A percentile compares a stretch with the other conserved stretches of the same genome.
Conservation (phyloP, 2,113 vertebrate species). For the Clarias gariepinus region DNA sequence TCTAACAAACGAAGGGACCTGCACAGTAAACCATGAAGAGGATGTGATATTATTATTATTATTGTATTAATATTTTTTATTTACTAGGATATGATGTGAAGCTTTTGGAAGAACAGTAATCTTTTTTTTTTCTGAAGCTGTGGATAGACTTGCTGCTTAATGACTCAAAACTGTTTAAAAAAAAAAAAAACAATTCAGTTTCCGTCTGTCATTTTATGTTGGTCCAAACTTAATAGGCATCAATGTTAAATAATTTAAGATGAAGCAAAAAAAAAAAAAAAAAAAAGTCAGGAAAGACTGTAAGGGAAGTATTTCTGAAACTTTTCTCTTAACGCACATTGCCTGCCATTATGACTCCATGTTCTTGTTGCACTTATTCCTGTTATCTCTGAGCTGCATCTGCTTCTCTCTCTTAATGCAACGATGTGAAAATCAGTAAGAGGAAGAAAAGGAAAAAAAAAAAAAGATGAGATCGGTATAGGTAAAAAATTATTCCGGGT, state of each 20-base stretch:
- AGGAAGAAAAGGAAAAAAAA: not conserved
- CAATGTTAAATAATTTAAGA: not conserved
- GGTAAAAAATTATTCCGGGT: not conserved
- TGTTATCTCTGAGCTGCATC: constrained; percentile 3
- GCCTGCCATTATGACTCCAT: not conserved
- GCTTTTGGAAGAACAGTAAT: constrained; percentile 5
- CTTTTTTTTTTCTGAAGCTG: not conserved
- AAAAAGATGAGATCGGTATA: not conserved
- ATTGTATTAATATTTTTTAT: not conserved
- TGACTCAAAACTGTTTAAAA: constrained; percentile 19
- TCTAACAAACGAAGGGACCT: not conserved
- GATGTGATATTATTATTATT: not conserved
- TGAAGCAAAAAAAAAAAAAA: no score
- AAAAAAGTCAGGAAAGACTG: not conserved
- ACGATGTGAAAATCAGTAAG: constrained; percentile 11
- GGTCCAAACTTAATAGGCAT: not conserved
- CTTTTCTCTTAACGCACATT: not conserved
- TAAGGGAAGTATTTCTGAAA: constrained; percentile 16
- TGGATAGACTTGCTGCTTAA: constrained; percentile 21
- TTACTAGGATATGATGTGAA: constrained; percentile 3
- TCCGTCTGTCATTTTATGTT: not conserved
- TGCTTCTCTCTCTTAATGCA: not conserved
- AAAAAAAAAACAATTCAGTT: not conserved
- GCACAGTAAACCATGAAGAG: constrained; percentile 13
- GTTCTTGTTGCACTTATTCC: constrained; percentile 20